A percentile compares a stretch with the other conserved stretches of the same genome.
These are phyloP conservation scores for Aphrocallistes beatrix DNA, from an alignment of 37 sponge, comb jelly and placozoan species.

Conservation along the genomic window DNA sequence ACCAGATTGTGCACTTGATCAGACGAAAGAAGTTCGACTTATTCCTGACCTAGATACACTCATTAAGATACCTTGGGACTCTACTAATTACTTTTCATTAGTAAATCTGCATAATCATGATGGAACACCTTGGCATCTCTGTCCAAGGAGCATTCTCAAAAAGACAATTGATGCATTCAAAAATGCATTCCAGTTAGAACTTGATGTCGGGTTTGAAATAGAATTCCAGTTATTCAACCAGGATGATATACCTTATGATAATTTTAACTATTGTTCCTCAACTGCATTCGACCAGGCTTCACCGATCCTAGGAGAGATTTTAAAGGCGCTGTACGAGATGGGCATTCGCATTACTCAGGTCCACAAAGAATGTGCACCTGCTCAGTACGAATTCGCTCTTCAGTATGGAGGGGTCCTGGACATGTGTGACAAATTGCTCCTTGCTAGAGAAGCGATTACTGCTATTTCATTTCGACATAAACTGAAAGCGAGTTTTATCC, in stretches of 20 bases:
- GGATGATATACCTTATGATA: slow-evolving; percentile 21
- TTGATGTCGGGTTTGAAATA: slow-evolving; percentile 33
- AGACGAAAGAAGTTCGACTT: slow-evolving; percentile 26
- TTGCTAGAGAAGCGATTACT: slow-evolving; percentile 25
- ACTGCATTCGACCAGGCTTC: slow-evolving; percentile 2
- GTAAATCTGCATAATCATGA: slow-evolving; percentile 25
- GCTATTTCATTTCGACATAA: slow-evolving; percentile 25
- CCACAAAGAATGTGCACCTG: slow-evolving; percentile 23
- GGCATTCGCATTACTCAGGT: slow-evolving; percentile 20
- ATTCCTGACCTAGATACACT: slow-evolving; percentile 28
- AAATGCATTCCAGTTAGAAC: neutral
- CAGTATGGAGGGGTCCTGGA: slow-evolving; percentile 19
- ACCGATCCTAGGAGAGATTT: slow-evolving; percentile 21
- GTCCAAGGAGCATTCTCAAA: slow-evolving; percentile 25
- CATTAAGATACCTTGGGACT: slow-evolving; percentile 21
- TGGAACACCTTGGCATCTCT: slow-evolving; percentile 21
- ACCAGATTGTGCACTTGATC: slow-evolving; percentile 8
- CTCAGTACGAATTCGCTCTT: slow-evolving; percentile 33
- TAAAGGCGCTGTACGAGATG: slow-evolving; percentile 20
- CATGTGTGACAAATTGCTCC: slow-evolving; percentile 23
- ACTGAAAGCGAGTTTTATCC: slow-evolving; percentile 26
- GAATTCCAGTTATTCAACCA: slow-evolving; percentile 27
- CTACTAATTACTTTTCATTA: neutral
- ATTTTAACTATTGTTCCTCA: neutral
- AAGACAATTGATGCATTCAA: slow-evolving; percentile 17